phyloP scores from a whole-genome alignment of 2,113 vertebrate species.

The Sceloporus undulatus region DNA sequence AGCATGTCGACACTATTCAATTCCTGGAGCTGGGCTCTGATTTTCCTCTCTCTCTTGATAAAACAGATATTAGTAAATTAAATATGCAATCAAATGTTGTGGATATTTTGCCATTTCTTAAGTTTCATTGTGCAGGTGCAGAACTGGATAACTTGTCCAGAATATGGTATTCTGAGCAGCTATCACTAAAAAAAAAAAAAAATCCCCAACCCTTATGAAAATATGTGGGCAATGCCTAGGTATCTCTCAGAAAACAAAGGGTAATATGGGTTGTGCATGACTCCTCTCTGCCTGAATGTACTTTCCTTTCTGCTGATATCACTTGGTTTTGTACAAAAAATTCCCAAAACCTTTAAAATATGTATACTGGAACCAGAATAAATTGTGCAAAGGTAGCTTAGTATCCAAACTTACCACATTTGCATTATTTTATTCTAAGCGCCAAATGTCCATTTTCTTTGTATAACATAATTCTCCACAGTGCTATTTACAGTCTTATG shows the following conservation, averaged over 20 bases:
- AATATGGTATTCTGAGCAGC: background rate
- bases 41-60: background rate
- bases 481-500: background rate
- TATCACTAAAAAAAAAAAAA: background rate
- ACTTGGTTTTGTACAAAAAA: background rate
- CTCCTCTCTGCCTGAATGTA: background rate
- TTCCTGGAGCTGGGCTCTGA: background rate
- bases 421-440: background rate
- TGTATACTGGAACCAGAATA: background rate
- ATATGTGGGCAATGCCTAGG: background rate
- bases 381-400: background rate
- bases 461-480: background rate
- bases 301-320: background rate
- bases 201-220: background rate
- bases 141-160: background rate
- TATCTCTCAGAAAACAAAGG: background rate
- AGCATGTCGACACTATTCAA: background rate
- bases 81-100: background rate
- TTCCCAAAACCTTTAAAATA: background rate
- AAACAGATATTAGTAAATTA: background rate
- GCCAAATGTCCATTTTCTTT: conserved; percentile 1
- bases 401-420: background rate
- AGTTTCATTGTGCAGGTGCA: background rate
- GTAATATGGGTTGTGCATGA: background rate
- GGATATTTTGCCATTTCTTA: background rate